Base-by-base conservation (phyloP, 1,140 invertebrate genomes). In the Sesamia nonagrioides region DNA sequence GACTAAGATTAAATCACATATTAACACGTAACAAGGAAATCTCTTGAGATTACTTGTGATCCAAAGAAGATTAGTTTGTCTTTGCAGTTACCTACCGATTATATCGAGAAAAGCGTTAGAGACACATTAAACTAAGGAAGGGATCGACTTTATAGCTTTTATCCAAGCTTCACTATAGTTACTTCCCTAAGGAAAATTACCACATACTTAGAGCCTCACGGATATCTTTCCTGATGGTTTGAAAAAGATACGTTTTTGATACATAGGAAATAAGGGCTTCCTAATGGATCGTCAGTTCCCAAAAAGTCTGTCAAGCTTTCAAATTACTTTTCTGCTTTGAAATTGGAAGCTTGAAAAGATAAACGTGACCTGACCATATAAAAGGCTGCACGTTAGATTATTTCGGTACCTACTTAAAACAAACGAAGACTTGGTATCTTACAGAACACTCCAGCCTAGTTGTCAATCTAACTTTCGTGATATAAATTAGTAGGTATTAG, bases 281-380 rank as follows among this genome's bases (percentile, higher is more conserved):
- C 48, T 37, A 52, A 71, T 52, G 48, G 68, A 66, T 52, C 45
- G 45, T 71, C 48, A 35, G 52, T 69, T 69, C 52, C 18, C 48
- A 48, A 35, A 35, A 52, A 68, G 63, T 27, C 27, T 5, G 18
- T 71, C 45, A 71, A 71, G 27, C n/a, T 35, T 37, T 71, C 42
- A 50, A 69, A 69, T 50, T 15, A 50, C 21, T 71, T n/a, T 71
- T 27, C 48, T 35, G 27, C 45, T 15, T 52, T 13, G 21, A 6
- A 71, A 71, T 27, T 52, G 68, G n/a, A 8, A 50, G 68, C 48
- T 71, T 71, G 68, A 52, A 71, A 52, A 37, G 18, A 33, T 18
- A 45, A 45, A 71, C 68, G 68, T 71, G 68, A 71, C 48, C 18
- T 33, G 48, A 50, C 21, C 48, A 37, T 52, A 35, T 33, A 60